These are phyloP conservation scores for Anarsia innoxiella DNA, from an alignment of 2,888 invertebrate genomes.

Conservation along the genomic window DNA sequence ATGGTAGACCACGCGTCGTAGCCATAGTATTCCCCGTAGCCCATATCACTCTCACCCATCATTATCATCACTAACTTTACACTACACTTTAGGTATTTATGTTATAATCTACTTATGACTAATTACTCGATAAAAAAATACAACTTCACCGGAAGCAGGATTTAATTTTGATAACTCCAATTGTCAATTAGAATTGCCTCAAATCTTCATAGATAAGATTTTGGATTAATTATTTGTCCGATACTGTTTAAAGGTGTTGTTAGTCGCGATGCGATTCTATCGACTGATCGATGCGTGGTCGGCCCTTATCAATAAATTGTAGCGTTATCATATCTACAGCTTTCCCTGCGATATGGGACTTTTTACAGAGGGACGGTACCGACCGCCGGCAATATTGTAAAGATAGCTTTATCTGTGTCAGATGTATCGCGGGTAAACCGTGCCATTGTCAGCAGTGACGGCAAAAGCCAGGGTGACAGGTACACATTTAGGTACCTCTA, in stretches of 20 bases:
- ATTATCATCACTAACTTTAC: conserved; percentile 60
- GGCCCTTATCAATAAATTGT: conserved; percentile 69
- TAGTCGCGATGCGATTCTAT: conserved; percentile 45
- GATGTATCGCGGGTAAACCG: conserved; percentile 41
- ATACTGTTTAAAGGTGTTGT: conserved; percentile 27
- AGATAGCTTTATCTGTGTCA: conserved; percentile 57
- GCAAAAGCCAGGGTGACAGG: conserved; percentile 47
- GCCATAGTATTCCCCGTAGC: conserved; percentile 71
- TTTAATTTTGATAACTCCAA: conserved; percentile 15
- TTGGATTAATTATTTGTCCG: conserved; percentile 26
- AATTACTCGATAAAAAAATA: conserved; percentile 14
- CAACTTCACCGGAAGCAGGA: conserved; percentile 10
- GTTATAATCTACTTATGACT: conserved; percentile 18
- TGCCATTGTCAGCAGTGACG: conserved; percentile 32
- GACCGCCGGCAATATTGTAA: conserved; percentile 46
- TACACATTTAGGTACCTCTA: no score
- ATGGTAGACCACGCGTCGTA: conserved; percentile 82
- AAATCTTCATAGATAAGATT: conserved; percentile 36
- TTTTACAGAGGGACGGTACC: conserved; percentile 49
- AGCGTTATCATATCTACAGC: conserved; percentile 72
- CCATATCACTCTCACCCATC: conserved; percentile 73
- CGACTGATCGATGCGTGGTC: conserved; percentile 68
- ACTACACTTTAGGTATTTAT: conserved; percentile 14
- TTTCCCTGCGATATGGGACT: conserved; percentile 67
- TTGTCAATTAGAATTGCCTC: conserved; percentile 23